Evolutionary conservation across 1,140 invertebrate species (phyloP).

Genomic region (Ips nitidus): DNA sequence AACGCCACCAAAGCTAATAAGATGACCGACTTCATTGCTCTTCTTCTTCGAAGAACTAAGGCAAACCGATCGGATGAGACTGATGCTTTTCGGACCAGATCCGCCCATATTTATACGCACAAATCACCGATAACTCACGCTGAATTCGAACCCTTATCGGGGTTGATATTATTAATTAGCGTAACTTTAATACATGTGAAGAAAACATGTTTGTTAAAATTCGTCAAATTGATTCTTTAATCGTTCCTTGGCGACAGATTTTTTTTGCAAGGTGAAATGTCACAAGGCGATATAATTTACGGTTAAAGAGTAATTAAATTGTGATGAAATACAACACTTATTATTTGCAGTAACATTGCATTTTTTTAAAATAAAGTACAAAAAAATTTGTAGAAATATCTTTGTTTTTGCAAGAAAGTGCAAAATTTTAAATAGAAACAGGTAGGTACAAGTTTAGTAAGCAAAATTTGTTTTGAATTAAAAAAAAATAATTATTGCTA

Average conservation of each 20-base stretch:
- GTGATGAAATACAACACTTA: too few relatives aligned
- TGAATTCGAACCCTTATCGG: slow-evolving; percentile 14
- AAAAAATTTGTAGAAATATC: too few relatives aligned
- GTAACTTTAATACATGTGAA: not conserved
- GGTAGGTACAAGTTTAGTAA: too few relatives aligned
- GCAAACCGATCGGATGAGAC: slow-evolving; percentile 9
- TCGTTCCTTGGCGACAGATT: not conserved
- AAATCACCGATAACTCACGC: slow-evolving; percentile 11
- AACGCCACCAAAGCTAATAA: slow-evolving; percentile 25
- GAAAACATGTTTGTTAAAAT: slow-evolving; percentile 24
- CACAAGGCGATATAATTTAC: not conserved
- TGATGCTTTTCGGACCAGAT: slow-evolving; percentile 13
- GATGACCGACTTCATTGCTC: slow-evolving; percentile 27
- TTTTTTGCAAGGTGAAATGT: slow-evolving; percentile 25
- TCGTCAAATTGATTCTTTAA: slow-evolving; percentile 9
- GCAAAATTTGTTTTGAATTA: too few relatives aligned
- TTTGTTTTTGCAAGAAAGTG: too few relatives aligned
- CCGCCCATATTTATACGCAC: slow-evolving; percentile 13
- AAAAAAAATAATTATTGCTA: too few relatives aligned
- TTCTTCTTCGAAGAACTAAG: slow-evolving; percentile 9
- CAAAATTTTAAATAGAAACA: too few relatives aligned
- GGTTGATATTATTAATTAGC: slow-evolving; percentile 13
- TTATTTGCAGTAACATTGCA: too few relatives aligned
- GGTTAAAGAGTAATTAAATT: not conserved
- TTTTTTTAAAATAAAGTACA: too few relatives aligned